Base-by-base conservation (phyloP, 2,888 invertebrate genomes). In the Stramonita haemastoma region DNA sequence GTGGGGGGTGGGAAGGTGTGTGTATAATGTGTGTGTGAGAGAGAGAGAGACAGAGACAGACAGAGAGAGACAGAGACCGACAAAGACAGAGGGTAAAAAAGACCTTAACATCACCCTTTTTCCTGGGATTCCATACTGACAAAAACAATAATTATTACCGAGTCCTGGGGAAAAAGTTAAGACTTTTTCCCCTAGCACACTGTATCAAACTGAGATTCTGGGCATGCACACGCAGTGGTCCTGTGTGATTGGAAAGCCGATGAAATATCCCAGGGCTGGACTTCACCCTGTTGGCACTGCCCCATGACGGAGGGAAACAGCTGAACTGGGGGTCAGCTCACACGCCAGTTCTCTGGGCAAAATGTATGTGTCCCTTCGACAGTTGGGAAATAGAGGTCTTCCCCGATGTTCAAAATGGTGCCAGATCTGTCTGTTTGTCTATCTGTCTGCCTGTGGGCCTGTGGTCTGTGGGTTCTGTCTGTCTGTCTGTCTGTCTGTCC, bases 301-400 rank as follows among this genome's bases (percentile, higher is more conserved):
- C 26, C 5, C 6, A n/a, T 73, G 73, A n/a, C 6, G 26, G n/a
- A 73, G 11, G 0, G n/a, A 22, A 6, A 73, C 8, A n/a, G 13
- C 73, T 73, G 73, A n/a, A 73, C 73, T n/a, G 73, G 13, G n/a
- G 73, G 73, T 73, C n/a, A 73, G n/a, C 22, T 4, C 1, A 8
- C 46, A 46, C 73, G n/a, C n/a, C 26, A n/a, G 73, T 6, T 73
- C 26, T 73, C n/a, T 29, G 8, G 26, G n/a, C n/a, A 13, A n/a
- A 73, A 73, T 73, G 73, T n/a, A 73, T 26, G 73, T 73, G 73
- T 29, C 73, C 73, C 11, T 73, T n/a, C n/a, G 73, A 73, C 73
- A 73, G 73, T n/a, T 73, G 26, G 5, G 73, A 73, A 73, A 73
- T 73, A 73, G 73, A n/a, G 73, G 26, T 73, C 73, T 13, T n/a